phyloP scores from a whole-genome alignment of 2,113 vertebrate species.

The Thunnus maccoyii region DNA sequence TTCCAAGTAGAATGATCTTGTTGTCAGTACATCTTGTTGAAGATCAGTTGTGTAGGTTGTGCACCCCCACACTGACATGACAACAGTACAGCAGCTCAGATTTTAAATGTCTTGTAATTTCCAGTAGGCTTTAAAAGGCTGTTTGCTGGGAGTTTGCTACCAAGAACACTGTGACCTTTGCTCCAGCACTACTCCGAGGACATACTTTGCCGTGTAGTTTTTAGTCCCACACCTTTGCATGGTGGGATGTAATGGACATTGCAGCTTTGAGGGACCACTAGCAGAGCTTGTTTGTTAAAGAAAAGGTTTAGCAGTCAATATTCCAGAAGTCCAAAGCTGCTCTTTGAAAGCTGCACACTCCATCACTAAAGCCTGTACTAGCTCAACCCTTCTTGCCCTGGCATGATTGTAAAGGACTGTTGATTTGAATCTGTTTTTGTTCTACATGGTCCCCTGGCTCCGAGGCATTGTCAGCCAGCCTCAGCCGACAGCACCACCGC shows the following conservation, averaged over 20 bases:
- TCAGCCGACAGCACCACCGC: constrained; percentile 15
- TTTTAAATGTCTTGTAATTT: no score
- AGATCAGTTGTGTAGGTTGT: no score
- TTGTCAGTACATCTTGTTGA: no score
- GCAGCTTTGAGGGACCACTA: neutral
- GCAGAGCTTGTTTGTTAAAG: neutral
- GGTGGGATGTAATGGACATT: neutral
- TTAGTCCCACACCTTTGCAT: neutral
- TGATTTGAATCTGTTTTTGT: constrained; percentile 72
- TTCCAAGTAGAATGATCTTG: no score
- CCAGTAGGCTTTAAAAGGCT: no score
- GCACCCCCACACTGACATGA: no score
- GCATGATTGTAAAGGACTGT: constrained; percentile 50
- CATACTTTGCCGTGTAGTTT: no score
- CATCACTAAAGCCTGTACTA: constrained; percentile 22
- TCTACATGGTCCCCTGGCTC: constrained; percentile 60
- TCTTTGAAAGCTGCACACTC: constrained; percentile 6
- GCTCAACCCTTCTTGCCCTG: constrained; percentile 44
- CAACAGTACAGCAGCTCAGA: no score
- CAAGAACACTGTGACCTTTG: no score
- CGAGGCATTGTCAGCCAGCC: constrained; percentile 42
- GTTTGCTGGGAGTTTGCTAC: no score
- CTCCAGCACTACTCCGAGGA: no score
- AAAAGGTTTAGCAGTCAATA: neutral
- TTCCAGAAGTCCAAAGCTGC: neutral